These are phyloP conservation scores for Cremastobaeus sp. DNA, from an alignment of 2,888 invertebrate species.

Conservation along the genomic window DNA sequence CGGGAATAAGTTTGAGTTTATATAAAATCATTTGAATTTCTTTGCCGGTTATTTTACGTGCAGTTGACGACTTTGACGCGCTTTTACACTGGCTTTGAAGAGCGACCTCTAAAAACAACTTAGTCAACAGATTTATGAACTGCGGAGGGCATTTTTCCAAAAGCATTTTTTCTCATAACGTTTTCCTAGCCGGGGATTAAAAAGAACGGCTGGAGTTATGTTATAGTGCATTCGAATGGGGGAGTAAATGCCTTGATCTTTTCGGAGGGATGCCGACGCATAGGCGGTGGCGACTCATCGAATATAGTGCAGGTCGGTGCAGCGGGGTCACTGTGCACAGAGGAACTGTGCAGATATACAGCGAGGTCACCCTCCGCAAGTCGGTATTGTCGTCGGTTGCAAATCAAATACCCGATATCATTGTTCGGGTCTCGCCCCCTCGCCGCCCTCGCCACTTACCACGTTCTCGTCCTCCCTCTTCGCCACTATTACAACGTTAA, in stretches of 20 bases:
- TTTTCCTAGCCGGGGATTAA: background rate
- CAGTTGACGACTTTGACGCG: too few species aligned
- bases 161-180: background rate
- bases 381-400: constrained; percentile 78
- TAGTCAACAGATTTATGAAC: too few species aligned
- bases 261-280: constrained; percentile 44
- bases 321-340: constrained; percentile 54
- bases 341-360: constrained; percentile 55
- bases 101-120: too few species aligned
- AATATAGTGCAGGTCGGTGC: constrained; percentile 59
- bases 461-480: constrained; percentile 46
- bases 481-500: constrained; percentile 51
- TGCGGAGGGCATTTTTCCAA: constrained; percentile 3
- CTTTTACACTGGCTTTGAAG: too few species aligned
- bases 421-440: constrained; percentile 72
- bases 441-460: constrained; percentile 61
- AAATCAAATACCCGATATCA: constrained; percentile 78
- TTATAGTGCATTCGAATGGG: background rate
- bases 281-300: constrained; percentile 48
- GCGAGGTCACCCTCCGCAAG: constrained; percentile 66
- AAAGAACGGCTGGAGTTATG: background rate
- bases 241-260: constrained; percentile 53
- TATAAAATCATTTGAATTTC: too few species aligned
- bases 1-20: too few species aligned
- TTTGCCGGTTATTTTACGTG: too few species aligned